Evolutionary conservation across 2,888 invertebrate species (phyloP).

Genomic region (Zhengitettix transpicula): DNA sequence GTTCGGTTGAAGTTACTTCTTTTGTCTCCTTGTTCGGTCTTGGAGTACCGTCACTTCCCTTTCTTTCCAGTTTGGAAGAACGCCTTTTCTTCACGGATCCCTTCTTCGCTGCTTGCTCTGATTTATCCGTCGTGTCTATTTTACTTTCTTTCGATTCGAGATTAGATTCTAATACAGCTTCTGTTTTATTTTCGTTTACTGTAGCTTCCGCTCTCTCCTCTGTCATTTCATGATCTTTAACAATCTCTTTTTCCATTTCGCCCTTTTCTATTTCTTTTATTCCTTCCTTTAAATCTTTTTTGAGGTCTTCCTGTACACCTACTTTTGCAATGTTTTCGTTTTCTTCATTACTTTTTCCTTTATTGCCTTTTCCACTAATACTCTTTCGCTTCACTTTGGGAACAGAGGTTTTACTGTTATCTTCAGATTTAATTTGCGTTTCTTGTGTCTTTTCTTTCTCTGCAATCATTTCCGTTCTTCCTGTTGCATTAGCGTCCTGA

Average conservation of each 20-base stretch:
- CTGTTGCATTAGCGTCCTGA: conserved; percentile 4
- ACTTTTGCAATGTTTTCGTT: not conserved
- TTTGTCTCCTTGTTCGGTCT: conserved; percentile 11
- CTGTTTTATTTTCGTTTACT: conserved; percentile 12
- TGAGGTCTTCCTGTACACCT: not conserved
- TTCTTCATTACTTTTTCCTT: conserved; percentile 7
- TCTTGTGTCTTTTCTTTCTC: conserved; percentile 6
- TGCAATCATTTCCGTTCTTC: conserved; percentile 4
- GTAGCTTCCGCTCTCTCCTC: conserved; percentile 1
- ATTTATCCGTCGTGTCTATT: not conserved
- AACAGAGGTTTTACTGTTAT: no score
- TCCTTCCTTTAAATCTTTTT: conserved; percentile 1
- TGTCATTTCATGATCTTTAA: conserved; percentile 12
- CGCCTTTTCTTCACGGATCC: not conserved
- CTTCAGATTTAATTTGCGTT: conserved; percentile 13
- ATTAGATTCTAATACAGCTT: conserved; percentile 6
- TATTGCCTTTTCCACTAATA: conserved; percentile 2
- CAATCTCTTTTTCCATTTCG: conserved; percentile 5
- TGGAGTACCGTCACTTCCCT: not conserved
- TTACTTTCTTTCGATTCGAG: conserved; percentile 10
- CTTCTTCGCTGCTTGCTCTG: not conserved
- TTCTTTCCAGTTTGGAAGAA: not conserved
- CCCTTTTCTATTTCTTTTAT: not conserved
- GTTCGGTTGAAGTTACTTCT: conserved; percentile 18
- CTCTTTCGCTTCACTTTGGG: no score